Evolutionary conservation across 2,113 vertebrate genomes (phyloP).

Genomic region (Alosa alosa): DNA sequence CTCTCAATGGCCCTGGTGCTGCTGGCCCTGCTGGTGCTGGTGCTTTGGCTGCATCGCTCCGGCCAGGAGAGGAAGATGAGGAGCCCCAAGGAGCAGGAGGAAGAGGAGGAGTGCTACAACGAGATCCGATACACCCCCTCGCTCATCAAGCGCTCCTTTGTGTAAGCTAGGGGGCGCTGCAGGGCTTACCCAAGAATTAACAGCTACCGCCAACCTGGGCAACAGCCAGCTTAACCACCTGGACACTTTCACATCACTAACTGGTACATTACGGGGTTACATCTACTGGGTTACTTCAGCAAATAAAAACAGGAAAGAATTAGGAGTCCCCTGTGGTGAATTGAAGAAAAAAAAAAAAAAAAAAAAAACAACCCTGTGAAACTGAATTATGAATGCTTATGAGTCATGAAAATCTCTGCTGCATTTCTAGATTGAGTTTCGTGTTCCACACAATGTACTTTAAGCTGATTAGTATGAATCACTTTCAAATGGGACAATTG

Average conservation of each 20-base stretch:
- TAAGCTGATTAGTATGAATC: not conserved
- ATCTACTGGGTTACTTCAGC: not conserved
- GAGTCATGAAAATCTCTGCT: not conserved
- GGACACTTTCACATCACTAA: not conserved
- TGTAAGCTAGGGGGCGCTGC: conserved; percentile 51
- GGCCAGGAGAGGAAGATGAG: conserved; percentile 61
- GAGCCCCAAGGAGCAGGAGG: conserved; percentile 43
- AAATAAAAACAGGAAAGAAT: not conserved
- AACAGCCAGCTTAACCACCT: not conserved
- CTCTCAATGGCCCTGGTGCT: conserved; percentile 72
- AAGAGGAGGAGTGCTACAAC: conserved; percentile 64
- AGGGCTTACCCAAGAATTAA: not conserved
- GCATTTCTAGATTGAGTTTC: not conserved
- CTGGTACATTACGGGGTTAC: not conserved
- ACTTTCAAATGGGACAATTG: not conserved
- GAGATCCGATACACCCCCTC: conserved; percentile 67
- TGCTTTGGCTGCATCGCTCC: conserved; percentile 72
- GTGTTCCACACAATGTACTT: not conserved
- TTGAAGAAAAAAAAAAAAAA: not conserved
- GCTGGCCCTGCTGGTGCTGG: conserved; percentile 66
- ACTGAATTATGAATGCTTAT: not conserved
- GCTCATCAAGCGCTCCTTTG: conserved; percentile 71
- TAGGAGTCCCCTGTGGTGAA: not conserved
- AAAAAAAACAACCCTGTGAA: not conserved
- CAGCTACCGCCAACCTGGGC: not conserved